Conservation (phyloP, 1,140 invertebrate species). For the Calycopis cecrops region DNA sequence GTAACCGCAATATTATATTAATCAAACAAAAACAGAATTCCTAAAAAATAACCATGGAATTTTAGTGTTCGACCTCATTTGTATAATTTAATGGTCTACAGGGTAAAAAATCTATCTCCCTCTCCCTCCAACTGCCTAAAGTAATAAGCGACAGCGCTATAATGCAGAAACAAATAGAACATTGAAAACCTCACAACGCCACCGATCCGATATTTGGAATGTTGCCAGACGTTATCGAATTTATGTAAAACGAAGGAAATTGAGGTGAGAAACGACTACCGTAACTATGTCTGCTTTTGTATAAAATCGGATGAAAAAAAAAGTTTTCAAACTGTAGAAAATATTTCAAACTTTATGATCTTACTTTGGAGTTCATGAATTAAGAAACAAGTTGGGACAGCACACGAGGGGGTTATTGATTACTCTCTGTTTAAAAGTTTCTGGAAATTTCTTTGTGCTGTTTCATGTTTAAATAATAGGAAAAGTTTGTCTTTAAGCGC, state of each 20-base stretch:
- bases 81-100: conserved; percentile 22
- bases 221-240: conserved; percentile 55
- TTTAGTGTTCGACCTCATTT: conserved; percentile 15
- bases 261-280: conserved; percentile 50
- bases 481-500: conserved; percentile 6
- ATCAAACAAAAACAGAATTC: no score
- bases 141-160: conserved; percentile 33
- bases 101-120: conserved; percentile 22
- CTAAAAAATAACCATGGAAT: not conserved
- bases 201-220: conserved; percentile 45
- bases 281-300: conserved; percentile 37
- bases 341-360: conserved; percentile 35
- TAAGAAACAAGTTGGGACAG: conserved; percentile 28
- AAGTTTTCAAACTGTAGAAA: conserved; percentile 23
- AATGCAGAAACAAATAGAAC: conserved; percentile 42
- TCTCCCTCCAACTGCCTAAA: conserved; percentile 27
- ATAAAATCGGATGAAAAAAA: conserved; percentile 25
- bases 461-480: conserved; percentile 22
- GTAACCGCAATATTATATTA: no score
- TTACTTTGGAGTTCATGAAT: conserved; percentile 24
- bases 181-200: conserved; percentile 36
- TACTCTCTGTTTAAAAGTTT: conserved; percentile 22
- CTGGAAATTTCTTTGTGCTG: conserved; percentile 16
- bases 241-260: conserved; percentile 58
- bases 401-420: conserved; percentile 28